Evolutionary conservation across 2,888 invertebrate species (phyloP).

Genomic region (Scrobipalpa atriplicella): DNA sequence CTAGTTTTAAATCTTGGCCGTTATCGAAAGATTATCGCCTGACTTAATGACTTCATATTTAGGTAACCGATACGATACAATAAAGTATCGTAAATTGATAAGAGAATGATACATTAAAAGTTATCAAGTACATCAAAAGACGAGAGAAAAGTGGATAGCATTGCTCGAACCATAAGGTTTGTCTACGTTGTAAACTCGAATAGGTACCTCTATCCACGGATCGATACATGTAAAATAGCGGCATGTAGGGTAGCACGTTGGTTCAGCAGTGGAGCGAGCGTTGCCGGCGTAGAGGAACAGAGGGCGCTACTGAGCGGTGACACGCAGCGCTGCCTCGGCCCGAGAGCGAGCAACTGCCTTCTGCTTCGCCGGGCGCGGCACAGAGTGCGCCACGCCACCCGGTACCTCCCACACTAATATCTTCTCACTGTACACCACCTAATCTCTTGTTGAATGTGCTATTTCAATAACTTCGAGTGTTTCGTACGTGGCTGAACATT

Average conservation of each 20-base stretch:
- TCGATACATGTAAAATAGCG: background rate
- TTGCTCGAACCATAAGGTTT: background rate
- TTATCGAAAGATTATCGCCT: slow-evolving; percentile 4
- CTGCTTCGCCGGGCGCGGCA: background rate
- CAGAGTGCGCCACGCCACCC: slow-evolving; percentile 2
- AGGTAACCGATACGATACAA: background rate
- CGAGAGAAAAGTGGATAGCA: background rate
- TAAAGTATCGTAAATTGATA: background rate
- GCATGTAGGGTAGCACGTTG: background rate
- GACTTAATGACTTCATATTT: background rate
- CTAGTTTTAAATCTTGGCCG: background rate
- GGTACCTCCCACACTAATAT: background rate
- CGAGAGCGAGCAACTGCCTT: background rate
- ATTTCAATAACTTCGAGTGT: background rate
- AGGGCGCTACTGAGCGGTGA: slow-evolving; percentile 4
- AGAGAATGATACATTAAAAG: background rate
- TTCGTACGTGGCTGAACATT: background rate
- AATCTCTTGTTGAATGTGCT: background rate
- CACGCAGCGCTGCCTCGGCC: background rate
- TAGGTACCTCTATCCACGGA: background rate
- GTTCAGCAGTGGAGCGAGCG: background rate
- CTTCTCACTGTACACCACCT: background rate
- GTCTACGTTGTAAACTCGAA: background rate
- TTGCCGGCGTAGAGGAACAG: background rate
- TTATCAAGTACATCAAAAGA: background rate